Evolutionary conservation across 2,797 vertebrate genomes (phyloP).

Genomic region (Smutsia gigantea): DNA sequence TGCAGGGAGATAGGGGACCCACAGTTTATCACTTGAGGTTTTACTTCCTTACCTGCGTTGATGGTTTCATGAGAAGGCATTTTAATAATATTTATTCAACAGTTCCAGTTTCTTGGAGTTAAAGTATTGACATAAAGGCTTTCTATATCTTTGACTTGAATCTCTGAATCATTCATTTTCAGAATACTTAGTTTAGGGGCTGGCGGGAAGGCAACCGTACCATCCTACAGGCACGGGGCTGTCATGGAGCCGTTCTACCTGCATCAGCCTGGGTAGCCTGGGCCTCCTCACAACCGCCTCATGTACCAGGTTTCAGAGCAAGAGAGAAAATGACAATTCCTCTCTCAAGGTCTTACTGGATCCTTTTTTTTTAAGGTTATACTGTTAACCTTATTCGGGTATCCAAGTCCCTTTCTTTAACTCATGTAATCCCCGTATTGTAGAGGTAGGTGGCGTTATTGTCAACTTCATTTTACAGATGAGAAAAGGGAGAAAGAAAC

Average conservation of each 20-base stretch:
- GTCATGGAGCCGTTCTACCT: accelerated
- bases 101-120: neutral
- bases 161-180: neutral
- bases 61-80: neutral
- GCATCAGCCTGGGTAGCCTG: neutral
- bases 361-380: neutral
- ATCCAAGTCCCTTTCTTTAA: neutral
- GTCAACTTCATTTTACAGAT: neutral
- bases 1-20: neutral
- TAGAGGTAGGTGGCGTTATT: too few species aligned
- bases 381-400: neutral
- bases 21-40: neutral
- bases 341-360: neutral
- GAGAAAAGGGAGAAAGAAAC: neutral
- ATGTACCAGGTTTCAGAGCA: neutral
- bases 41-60: neutral
- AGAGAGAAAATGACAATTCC: neutral
- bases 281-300: neutral
- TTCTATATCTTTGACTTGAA: neutral
- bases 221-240: too few species aligned
- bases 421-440: neutral
- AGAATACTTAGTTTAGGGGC: neutral
- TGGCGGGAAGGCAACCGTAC: neutral
- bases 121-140: neutral
- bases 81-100: neutral